Base-by-base conservation (phyloP, 2,113 vertebrate species). In the Lepisosteus osseus region DNA sequence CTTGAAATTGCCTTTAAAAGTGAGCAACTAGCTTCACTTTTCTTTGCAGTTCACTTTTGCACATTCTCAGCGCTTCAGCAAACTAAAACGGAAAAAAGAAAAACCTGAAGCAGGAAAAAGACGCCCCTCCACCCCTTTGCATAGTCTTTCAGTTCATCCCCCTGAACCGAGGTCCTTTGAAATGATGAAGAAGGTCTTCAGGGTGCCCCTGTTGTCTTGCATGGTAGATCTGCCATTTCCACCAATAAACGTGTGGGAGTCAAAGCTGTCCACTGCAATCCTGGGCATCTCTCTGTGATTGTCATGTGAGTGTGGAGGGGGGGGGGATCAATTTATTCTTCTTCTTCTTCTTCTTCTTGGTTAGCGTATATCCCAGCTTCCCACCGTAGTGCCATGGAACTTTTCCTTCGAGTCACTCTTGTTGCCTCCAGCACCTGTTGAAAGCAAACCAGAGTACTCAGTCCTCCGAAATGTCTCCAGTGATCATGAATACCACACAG, bases 341-440 rank as follows among this genome's bases (percentile, higher is more conserved):
- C 86, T 40, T 94, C 94, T 3, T 95, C 90, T 0, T 87, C 84
- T 69, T 94, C 95, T 29, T 95, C 96, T 29, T 93, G 94, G 78
- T 98, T 99, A 85, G 96, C 92, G 7, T 99, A 99, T 76, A 98
- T 94, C 12, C 97, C 97, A 0, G 97, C 97, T 77, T 99, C 97
- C 97, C 97, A 99, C 66, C 94, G 95, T 72, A 96, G 77, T 0
- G 97, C 96, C 88, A 98, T 93, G 12, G 96, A 92, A 3, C 97
- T 99, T 90, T 99, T 99, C 68, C 96, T 93, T 78, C 96, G 92
- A 71, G 95, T 98, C 65, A 99, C 95, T 14, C 97, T 90, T 1
- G 97, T 99, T 0, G 96, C 97, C 83, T 98, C 97, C 1, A 99
- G 91, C 77, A 99, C 97, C 97, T 99, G 87, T 51, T 72, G 57